Evolutionary conservation across 1,140 invertebrate genomes (phyloP).

Genomic region (Trichomalopsis sarcophagae): DNA sequence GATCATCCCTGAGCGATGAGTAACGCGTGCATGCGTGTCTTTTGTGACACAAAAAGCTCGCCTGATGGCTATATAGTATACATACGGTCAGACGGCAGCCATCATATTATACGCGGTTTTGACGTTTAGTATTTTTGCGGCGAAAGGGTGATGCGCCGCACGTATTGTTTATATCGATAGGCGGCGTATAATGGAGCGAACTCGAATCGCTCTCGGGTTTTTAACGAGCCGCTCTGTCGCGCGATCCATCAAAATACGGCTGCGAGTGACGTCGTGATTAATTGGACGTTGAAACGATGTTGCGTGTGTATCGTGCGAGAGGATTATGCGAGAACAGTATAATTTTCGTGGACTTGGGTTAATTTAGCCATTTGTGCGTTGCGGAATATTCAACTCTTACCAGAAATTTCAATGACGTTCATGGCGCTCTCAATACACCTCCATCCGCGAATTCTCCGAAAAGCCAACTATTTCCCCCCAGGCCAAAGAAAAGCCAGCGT

Average conservation of each 20-base stretch:
- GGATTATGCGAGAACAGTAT: too few relatives aligned
- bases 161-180: constrained; percentile 14
- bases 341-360: too few relatives aligned
- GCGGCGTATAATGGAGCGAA: constrained; percentile 2
- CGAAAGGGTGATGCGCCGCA: neutral
- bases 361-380: too few relatives aligned
- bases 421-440: too few relatives aligned
- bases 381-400: too few relatives aligned
- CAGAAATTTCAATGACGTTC: too few relatives aligned
- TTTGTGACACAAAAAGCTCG: neutral
- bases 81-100: neutral
- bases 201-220: constrained; percentile 16
- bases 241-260: neutral
- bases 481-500: too few relatives aligned
- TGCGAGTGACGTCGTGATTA: neutral
- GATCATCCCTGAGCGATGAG: constrained; percentile 7
- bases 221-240: neutral
- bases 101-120: constrained; percentile 1
- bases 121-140: neutral
- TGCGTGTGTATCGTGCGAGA: too few relatives aligned
- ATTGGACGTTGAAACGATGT: neutral
- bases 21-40: neutral
- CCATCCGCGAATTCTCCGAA: too few relatives aligned
- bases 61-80: neutral
- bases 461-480: too few relatives aligned